Percentiles rank a stretch among this genome's conserved stretches.
Evolutionary conservation across 2,888 invertebrate species (phyloP).

Genomic region (Mayetiola destructor): DNA sequence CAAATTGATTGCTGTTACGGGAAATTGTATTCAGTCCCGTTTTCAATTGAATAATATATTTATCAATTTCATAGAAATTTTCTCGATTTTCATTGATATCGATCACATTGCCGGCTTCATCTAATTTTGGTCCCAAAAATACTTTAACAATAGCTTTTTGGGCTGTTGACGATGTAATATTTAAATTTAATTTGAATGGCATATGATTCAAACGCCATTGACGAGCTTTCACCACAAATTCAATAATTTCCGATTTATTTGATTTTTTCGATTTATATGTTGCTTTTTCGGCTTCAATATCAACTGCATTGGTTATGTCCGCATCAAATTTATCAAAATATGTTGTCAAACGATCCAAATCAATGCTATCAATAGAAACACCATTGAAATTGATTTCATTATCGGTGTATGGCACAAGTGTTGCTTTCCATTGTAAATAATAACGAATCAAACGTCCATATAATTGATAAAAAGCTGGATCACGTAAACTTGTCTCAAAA

Average conservation of each 20-base stretch:
- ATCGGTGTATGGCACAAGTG: slow-evolving; percentile 44
- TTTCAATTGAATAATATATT: slow-evolving; percentile 46
- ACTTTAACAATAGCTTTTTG: slow-evolving; percentile 48
- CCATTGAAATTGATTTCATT: slow-evolving; percentile 48
- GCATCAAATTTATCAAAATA: slow-evolving; percentile 54
- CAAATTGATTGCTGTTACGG: slow-evolving; percentile 48
- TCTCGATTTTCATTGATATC: slow-evolving; percentile 45
- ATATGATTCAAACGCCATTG: slow-evolving; percentile 50
- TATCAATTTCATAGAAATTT: slow-evolving; percentile 51
- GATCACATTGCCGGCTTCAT: slow-evolving; percentile 39
- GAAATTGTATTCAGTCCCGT: slow-evolving; percentile 40
- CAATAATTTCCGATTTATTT: slow-evolving; percentile 24
- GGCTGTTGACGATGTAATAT: slow-evolving; percentile 43
- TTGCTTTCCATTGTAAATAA: slow-evolving; percentile 38
- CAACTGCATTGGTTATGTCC: slow-evolving; percentile 39
- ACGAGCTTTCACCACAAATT: slow-evolving; percentile 41
- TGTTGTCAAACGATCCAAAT: slow-evolving; percentile 49
- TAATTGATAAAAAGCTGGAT: slow-evolving; percentile 57
- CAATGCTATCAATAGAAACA: slow-evolving; percentile 46
- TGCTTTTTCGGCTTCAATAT: slow-evolving; percentile 29
- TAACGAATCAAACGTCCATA: slow-evolving; percentile 46
- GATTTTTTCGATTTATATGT: slow-evolving; percentile 24
- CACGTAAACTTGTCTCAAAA: slow-evolving; percentile 52
- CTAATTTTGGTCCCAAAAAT: slow-evolving; percentile 56
- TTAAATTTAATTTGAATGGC: slow-evolving; percentile 45